These are phyloP conservation scores for Dryomyza anilis DNA, from an alignment of 2,888 invertebrate genomes.

Conservation along the genomic window DNA sequence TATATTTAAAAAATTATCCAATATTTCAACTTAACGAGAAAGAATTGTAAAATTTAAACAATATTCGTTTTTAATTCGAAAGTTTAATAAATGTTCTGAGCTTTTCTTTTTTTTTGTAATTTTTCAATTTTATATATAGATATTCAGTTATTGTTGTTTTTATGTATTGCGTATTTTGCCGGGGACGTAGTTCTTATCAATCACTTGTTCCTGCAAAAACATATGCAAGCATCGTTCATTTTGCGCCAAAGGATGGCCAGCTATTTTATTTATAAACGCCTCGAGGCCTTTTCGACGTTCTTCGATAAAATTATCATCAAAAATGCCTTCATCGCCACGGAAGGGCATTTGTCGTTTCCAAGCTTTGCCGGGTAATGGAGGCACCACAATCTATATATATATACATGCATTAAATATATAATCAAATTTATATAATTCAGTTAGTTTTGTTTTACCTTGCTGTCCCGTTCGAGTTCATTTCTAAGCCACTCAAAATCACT, in stretches of 20 bases:
- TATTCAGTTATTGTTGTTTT: no score
- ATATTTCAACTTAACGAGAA: slow-evolving; percentile 15
- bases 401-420: no score
- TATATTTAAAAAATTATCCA: not conserved
- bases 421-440: slow-evolving; percentile 13
- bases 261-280: slow-evolving; percentile 98
- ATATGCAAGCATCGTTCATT: slow-evolving; percentile 99
- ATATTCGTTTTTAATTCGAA: slow-evolving; percentile 10
- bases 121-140: no score
- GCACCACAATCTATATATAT: slow-evolving; percentile 95
- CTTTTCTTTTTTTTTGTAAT: no score
- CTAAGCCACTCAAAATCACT: slow-evolving; percentile 99
- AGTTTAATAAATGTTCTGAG: slow-evolving; percentile 3
- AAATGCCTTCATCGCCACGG: slow-evolving; percentile 97
- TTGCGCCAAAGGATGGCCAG: slow-evolving; percentile 97
- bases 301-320: slow-evolving; percentile 99
- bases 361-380: slow-evolving; percentile 96
- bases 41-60: not conserved
- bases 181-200: slow-evolving; percentile 99
- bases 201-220: slow-evolving; percentile 96
- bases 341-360: slow-evolving; percentile 98
- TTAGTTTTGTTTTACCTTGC: slow-evolving; percentile 79
- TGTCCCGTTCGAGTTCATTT: slow-evolving; percentile 97
- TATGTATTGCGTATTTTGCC: slow-evolving; percentile 98
- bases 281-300: slow-evolving; percentile 97